phyloP scores from a whole-genome alignment of 2,113 vertebrate genomes.

The Syngnathus floridae region DNA sequence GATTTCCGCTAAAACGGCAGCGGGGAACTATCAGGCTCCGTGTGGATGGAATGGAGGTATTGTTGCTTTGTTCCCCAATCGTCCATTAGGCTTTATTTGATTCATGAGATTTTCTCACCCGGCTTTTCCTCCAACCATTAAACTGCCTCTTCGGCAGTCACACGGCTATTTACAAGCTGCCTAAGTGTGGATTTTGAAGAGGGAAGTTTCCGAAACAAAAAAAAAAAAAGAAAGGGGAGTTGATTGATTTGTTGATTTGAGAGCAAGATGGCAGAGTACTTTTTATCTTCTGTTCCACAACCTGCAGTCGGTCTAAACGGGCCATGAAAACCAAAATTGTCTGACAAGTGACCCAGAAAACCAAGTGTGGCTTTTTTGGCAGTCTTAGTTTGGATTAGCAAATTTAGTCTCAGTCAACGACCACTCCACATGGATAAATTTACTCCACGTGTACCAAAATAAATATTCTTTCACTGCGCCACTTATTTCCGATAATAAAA shows the following conservation, averaged over 20 bases:
- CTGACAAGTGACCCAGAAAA: slow-evolving; percentile 44
- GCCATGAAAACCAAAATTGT: slow-evolving; percentile 45
- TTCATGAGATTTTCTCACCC: slow-evolving; percentile 29
- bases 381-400: slow-evolving; percentile 47
- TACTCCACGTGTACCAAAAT: slow-evolving; percentile 34
- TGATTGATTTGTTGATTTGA: slow-evolving; percentile 44
- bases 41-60: slow-evolving; percentile 38
- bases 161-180: slow-evolving; percentile 53
- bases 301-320: slow-evolving; percentile 45
- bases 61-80: slow-evolving; percentile 38
- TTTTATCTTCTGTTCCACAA: slow-evolving; percentile 39
- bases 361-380: slow-evolving; percentile 37
- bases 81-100: slow-evolving; percentile 40
- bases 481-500: slow-evolving; percentile 39
- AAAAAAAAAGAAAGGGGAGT: slow-evolving; percentile 13
- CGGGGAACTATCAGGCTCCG: slow-evolving; percentile 16
- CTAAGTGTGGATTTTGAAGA: slow-evolving; percentile 11
- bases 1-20: slow-evolving; percentile 53
- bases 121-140: slow-evolving; percentile 31
- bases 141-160: slow-evolving; percentile 45
- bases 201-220: slow-evolving; percentile 41
- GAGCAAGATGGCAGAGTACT: slow-evolving; percentile 16
- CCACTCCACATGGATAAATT: slow-evolving; percentile 39
- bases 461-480: slow-evolving; percentile 37
- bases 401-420: slow-evolving; percentile 47